Percentiles rank a stretch among this genome's conserved stretches.
Conservation (phyloP, 2,888 invertebrate species). For the Caenorhabditis angaria region DNA sequence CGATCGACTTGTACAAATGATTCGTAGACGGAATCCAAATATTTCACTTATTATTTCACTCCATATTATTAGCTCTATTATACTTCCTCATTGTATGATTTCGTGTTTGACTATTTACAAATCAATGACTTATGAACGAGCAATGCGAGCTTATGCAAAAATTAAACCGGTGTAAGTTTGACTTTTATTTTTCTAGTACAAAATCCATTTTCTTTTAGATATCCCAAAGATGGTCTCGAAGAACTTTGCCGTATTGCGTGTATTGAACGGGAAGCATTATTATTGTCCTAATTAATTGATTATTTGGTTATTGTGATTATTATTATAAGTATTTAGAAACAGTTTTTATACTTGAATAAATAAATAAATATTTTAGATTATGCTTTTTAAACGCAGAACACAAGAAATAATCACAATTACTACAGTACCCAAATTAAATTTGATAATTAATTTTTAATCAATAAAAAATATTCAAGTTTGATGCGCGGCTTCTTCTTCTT, state of each 20-base stretch:
- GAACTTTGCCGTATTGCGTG: constrained; percentile 36
- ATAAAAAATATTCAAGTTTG: background rate
- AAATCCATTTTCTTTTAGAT: background rate
- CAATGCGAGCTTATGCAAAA: background rate
- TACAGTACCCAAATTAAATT: background rate
- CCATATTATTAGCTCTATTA: constrained; percentile 12
- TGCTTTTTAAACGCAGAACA: background rate
- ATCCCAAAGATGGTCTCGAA: constrained; percentile 13
- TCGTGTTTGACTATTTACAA: constrained; percentile 15
- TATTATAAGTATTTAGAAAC: constrained; percentile 8
- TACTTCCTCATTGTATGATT: constrained; percentile 27
- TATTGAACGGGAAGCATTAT: constrained; percentile 12
- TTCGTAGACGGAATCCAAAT: constrained; percentile 10
- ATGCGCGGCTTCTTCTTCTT: constrained; percentile 55
- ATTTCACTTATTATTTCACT: constrained; percentile 14
- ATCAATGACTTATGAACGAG: background rate
- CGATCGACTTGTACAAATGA: constrained; percentile 12
- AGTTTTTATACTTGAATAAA: background rate
- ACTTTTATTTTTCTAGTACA: background rate
- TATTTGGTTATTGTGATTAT: background rate
- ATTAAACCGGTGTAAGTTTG: background rate
- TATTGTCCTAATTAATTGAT: no score
- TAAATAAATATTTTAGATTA: constrained; percentile 4
- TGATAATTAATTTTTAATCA: background rate
- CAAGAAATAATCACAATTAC: background rate